Evolutionary conservation across 1,140 invertebrate species (phyloP).

Genomic region (Wiebesia pumilae): DNA sequence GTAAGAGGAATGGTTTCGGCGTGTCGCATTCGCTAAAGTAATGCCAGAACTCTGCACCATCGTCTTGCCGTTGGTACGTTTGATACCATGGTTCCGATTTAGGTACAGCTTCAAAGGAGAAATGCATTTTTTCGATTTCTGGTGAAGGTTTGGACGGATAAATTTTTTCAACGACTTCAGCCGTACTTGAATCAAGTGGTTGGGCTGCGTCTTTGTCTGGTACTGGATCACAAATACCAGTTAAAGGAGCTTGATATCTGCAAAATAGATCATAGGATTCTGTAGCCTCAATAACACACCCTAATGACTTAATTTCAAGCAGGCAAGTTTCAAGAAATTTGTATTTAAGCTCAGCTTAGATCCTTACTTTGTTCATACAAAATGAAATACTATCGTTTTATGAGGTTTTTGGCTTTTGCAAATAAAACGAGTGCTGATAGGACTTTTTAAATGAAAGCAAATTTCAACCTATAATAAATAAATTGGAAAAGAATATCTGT

Average conservation of each 20-base stretch:
- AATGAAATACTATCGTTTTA: background rate
- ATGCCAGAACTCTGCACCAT: constrained; percentile 78
- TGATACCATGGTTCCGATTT: constrained; percentile 85
- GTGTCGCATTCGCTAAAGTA: constrained; percentile 73
- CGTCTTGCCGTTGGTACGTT: constrained; percentile 84
- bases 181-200: constrained; percentile 41
- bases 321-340: too few relatives aligned
- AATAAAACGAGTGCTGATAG: background rate
- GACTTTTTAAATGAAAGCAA: background rate
- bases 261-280: constrained; percentile 13
- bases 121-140: constrained; percentile 80
- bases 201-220: constrained; percentile 54
- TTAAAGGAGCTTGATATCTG: constrained; percentile 66
- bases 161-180: constrained; percentile 56
- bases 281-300: background rate
- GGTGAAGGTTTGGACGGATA: constrained; percentile 76
- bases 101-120: constrained; percentile 85
- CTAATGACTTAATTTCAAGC: too few relatives aligned
- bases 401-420: background rate
- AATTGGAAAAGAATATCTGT: background rate
- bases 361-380: background rate
- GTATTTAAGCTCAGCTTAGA: background rate
- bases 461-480: background rate
- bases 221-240: constrained; percentile 60
- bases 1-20: constrained; percentile 81